Evolutionary conservation across 2,888 invertebrate genomes (phyloP), one percentile per base, ranked within the genome.

Genomic region (Ramazzottius varieornatus): DNA sequence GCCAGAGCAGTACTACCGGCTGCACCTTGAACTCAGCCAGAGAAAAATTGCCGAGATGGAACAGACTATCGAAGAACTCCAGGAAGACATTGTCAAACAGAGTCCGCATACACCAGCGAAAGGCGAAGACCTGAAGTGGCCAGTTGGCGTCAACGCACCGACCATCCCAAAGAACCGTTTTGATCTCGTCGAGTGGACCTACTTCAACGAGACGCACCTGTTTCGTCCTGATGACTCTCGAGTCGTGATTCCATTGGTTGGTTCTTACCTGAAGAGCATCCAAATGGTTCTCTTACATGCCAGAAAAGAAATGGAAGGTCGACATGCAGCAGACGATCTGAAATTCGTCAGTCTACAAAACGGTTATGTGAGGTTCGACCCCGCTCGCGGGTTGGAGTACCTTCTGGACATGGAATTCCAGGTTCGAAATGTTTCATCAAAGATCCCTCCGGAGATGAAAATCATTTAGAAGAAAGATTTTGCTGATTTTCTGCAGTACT

Each of bases 381-480:
- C 88, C 1, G 83, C 84, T 1, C 80, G 88, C 67, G 90, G 90
- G 64, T 83, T 88, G 82, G 88, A 88, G 74, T 90, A 89, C 73
- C 81, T 83, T 65, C 73, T 90, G 24, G 88, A 89, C 74, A 73
- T 79, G 64, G 70, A 70, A 20, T 71, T 76, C 33, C 65, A 68
- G 1, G 71, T 73, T 66, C 29, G 20, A 33, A 66, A 67, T 16
- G 65, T n/a, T n/a, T n/a, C n/a, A n/a, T n/a, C n/a, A n/a, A n/a
- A n/a, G n/a, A n/a, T n/a, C n/a, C n/a, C n/a, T n/a, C n/a, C n/a
- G n/a, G n/a, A n/a, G n/a, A n/a, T n/a, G n/a, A n/a, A n/a, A n/a
- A n/a, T n/a, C n/a, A n/a, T n/a, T n/a, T n/a, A n/a, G n/a, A n/a
- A n/a, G n/a, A n/a, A n/a, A n/a, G n/a, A n/a, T n/a, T n/a, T n/a